phyloP scores from a whole-genome alignment of 1,140 invertebrate genomes.

The Penaeus vannamei region DNA sequence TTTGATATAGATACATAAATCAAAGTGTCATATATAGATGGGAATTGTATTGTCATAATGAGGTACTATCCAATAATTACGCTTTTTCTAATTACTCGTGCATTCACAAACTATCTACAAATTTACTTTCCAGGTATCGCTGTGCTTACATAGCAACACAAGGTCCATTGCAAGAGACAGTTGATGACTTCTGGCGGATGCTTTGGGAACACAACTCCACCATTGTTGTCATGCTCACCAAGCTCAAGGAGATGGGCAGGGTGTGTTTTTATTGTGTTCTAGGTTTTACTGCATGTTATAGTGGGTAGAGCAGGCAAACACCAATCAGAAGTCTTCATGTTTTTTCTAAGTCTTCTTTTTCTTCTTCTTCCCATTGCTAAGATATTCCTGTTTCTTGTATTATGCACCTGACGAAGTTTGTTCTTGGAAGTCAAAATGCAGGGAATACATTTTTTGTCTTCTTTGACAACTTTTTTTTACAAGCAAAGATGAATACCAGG shows the following conservation, averaged over 20 bases:
- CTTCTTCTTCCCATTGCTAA: too few relatives aligned
- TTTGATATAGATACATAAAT: neutral
- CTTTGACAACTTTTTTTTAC: too few relatives aligned
- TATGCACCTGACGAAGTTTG: too few relatives aligned
- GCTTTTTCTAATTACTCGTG: neutral
- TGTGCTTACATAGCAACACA: conserved; percentile 98
- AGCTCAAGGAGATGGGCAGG: conserved; percentile 96
- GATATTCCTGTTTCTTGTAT: too few relatives aligned
- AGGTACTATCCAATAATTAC: neutral
- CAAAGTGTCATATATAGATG: neutral
- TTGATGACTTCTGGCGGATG: conserved; percentile 99
- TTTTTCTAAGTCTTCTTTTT: too few relatives aligned
- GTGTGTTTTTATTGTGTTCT: conserved; percentile 75
- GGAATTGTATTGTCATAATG: neutral
- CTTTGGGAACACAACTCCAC: conserved; percentile 99
- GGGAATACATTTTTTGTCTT: too few relatives aligned
- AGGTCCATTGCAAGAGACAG: conserved; percentile 94
- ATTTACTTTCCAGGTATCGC: conserved; percentile 77
- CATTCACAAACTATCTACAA: neutral
- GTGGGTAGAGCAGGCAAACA: too few relatives aligned
- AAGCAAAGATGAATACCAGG: too few relatives aligned
- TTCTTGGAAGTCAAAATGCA: too few relatives aligned
- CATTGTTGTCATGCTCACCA: conserved; percentile 99
- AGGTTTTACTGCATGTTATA: neutral
- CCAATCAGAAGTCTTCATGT: too few relatives aligned